phyloP scores from a whole-genome alignment of 2,888 invertebrate species.

The Parnassius apollo region DNA sequence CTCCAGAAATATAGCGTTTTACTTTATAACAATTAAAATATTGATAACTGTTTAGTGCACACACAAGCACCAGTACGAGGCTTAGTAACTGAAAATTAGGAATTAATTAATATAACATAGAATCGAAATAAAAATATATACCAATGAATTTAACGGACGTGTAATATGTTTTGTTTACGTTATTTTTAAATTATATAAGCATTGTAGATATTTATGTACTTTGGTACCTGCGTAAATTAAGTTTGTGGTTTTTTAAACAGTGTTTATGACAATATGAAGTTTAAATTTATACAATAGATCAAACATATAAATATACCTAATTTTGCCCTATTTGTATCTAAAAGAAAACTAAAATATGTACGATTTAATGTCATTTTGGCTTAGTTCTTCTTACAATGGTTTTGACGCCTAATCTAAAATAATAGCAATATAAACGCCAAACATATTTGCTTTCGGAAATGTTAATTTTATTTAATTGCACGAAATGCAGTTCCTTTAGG shows the following conservation, averaged over 20 bases:
- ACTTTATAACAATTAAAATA: not conserved
- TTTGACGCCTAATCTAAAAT: constrained; percentile 7
- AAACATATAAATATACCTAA: constrained; percentile 9
- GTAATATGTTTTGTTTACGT: no score
- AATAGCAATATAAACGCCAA: constrained; percentile 2
- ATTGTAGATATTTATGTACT: not conserved
- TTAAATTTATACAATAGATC: not conserved
- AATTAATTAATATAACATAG: not conserved
- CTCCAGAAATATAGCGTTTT: not conserved
- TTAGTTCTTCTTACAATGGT: not conserved
- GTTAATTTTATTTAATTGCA: constrained; percentile 5
- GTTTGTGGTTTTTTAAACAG: not conserved
- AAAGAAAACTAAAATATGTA: not conserved
- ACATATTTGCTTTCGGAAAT: constrained; percentile 5
- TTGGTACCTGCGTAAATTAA: constrained; percentile 5
- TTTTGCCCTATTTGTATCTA: constrained; percentile 15
- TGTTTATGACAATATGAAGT: not conserved
- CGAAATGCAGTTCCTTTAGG: constrained; percentile 23
- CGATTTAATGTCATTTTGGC: not conserved
- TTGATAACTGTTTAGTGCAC: not conserved
- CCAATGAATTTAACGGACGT: no score
- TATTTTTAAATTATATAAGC: no score
- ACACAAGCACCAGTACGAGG: not conserved
- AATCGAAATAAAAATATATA: not conserved
- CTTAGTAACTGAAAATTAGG: no score